Conservation (phyloP, 1,140 invertebrate species). For the Pseudobourletiella spinata region DNA sequence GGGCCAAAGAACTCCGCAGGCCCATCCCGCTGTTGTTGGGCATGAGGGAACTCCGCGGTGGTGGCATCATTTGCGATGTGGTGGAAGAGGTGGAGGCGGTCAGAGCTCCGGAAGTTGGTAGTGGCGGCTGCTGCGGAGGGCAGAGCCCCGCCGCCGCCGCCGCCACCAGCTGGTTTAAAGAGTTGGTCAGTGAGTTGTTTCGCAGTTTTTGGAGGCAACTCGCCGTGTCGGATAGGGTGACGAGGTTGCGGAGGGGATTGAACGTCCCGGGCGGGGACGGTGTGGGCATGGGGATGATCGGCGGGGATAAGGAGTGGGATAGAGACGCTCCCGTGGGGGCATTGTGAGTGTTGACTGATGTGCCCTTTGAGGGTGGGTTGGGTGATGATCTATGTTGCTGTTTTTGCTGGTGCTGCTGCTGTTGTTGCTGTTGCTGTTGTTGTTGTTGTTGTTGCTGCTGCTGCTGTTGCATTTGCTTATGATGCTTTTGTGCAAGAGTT, state of each 20-base stretch:
- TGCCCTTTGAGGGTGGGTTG: neutral
- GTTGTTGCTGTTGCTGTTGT: conserved; percentile 8
- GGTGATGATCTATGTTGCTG: neutral
- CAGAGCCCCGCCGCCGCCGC: conserved; percentile 1
- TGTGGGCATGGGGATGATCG: conserved; percentile 14
- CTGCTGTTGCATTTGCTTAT: conserved; percentile 20
- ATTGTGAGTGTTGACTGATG: conserved; percentile 6
- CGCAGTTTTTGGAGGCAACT: conserved; percentile 26
- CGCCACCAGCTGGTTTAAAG: neutral
- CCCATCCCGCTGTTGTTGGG: too few species aligned
- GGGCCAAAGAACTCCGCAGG: too few species aligned
- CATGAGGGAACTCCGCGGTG: too few species aligned
- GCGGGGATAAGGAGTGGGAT: conserved; percentile 6
- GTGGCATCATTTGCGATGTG: too few species aligned
- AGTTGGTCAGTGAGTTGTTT: neutral
- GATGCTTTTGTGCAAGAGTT: conserved; percentile 36
- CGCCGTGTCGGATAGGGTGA: conserved; percentile 29
- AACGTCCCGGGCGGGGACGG: conserved; percentile 17
- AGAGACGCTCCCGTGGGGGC: neutral
- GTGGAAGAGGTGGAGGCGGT: neutral
- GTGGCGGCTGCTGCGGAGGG: neutral
- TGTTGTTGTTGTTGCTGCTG: conserved; percentile 24
- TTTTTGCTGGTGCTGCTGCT: neutral
- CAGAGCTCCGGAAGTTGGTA: neutral
- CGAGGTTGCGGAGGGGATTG: conserved; percentile 25